Conservation (phyloP, 2,888 invertebrate genomes). For the Erebia epiphron region DNA sequence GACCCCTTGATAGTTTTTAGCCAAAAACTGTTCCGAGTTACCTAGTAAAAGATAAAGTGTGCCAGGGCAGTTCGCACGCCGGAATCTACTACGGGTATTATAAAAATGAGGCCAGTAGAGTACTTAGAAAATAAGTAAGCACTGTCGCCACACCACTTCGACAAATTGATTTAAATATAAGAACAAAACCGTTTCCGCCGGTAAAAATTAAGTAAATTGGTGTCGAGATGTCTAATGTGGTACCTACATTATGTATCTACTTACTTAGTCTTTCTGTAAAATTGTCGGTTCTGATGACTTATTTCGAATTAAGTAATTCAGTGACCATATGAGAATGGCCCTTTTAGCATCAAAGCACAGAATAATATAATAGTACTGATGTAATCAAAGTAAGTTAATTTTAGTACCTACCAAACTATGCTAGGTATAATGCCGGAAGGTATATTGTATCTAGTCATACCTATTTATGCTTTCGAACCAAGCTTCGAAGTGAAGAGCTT, state of each 20-base stretch:
- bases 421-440: no score
- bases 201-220: conserved; percentile 42
- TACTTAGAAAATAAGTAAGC: conserved; percentile 37
- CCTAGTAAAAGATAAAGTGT: conserved; percentile 55
- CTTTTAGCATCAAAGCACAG: no score
- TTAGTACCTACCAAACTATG: no score
- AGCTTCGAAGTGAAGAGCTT: no score
- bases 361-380: no score
- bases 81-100: conserved; percentile 58
- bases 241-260: background rate
- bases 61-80: conserved; percentile 75
- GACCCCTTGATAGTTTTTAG: conserved; percentile 67
- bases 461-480: no score
- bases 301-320: background rate
- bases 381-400: no score
- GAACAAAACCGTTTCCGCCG: conserved; percentile 35
- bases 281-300: background rate
- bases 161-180: conserved; percentile 59
- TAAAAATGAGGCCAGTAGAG: conserved; percentile 64
- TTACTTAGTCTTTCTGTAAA: background rate
- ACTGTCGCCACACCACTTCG: conserved; percentile 55
- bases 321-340: no score
- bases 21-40: conserved; percentile 54
- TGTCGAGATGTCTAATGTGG: conserved; percentile 33
- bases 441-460: no score